phyloP scores from a whole-genome alignment of 2,888 invertebrate species.

The Gymnocheta viridis region DNA sequence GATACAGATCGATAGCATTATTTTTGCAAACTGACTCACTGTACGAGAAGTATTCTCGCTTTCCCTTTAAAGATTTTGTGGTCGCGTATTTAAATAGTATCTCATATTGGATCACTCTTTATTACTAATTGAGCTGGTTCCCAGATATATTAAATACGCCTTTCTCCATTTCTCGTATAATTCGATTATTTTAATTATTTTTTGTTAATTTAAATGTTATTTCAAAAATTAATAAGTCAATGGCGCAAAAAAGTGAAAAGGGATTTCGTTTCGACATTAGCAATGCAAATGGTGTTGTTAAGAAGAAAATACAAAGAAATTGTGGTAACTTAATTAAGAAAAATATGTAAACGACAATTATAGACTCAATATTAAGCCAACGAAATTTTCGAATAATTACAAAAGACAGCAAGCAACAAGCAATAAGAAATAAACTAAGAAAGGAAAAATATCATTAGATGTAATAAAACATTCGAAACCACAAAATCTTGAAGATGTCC shows the following conservation, averaged over 20 bases:
- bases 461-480: constrained; percentile 55
- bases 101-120: background rate
- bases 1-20: too few relatives aligned
- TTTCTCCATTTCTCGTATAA: background rate
- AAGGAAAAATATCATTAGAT: constrained; percentile 53
- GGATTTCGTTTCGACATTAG: constrained; percentile 36
- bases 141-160: background rate
- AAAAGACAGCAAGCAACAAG: constrained; percentile 1
- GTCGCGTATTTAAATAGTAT: background rate
- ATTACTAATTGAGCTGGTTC: background rate
- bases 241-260: constrained; percentile 4
- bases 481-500: constrained; percentile 40
- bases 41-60: too few relatives aligned
- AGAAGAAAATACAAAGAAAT: constrained; percentile 8
- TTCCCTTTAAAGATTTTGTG: too few relatives aligned
- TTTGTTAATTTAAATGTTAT: constrained; percentile 43
- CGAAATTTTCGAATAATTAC: constrained; percentile 36
- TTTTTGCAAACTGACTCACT: too few relatives aligned
- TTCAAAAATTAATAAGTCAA: constrained; percentile 65
- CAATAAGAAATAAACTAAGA: background rate
- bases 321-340: constrained; percentile 52
- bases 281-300: constrained; percentile 61
- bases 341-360: constrained; percentile 64
- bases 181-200: constrained; percentile 23
- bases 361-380: constrained; percentile 51